phyloP scores from a whole-genome alignment of 2,888 invertebrate species.

The Notocelia uddmanniana region DNA sequence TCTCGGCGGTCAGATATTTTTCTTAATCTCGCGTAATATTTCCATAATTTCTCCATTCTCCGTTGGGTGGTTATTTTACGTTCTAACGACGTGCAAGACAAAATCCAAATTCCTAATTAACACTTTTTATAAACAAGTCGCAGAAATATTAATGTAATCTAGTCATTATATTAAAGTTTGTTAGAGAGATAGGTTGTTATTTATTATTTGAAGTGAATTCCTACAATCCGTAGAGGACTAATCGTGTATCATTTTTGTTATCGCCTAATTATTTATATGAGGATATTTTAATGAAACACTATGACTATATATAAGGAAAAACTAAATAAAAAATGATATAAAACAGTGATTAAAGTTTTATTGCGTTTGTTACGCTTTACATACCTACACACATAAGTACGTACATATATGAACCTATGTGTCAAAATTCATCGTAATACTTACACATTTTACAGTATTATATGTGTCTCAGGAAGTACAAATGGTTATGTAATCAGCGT shows the following conservation, averaged over 20 bases:
- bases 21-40: constrained; percentile 15
- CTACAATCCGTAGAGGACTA: constrained; percentile 72
- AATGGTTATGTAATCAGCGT: no score
- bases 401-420: neutral
- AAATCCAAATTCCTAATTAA: constrained; percentile 78
- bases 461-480: no score
- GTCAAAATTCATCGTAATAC: no score
- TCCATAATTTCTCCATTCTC: neutral
- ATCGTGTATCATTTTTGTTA: constrained; percentile 60
- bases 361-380: neutral
- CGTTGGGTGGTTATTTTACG: constrained; percentile 11
- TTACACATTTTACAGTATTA: no score
- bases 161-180: constrained; percentile 81
- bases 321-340: constrained; percentile 50
- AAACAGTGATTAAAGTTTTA: constrained; percentile 27
- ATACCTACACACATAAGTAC: neutral
- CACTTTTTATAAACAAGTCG: constrained; percentile 72
- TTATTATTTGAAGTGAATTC: constrained; percentile 75
- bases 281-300: constrained; percentile 73
- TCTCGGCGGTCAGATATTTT: constrained; percentile 44
- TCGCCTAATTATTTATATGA: constrained; percentile 69
- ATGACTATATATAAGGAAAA: constrained; percentile 75
- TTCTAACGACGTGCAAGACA: constrained; percentile 66
- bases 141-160: constrained; percentile 73
- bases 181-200: constrained; percentile 71